These are phyloP conservation scores for Chionodraco myersi DNA, from an alignment of 2,113 vertebrate species.

Conservation along the genomic window DNA sequence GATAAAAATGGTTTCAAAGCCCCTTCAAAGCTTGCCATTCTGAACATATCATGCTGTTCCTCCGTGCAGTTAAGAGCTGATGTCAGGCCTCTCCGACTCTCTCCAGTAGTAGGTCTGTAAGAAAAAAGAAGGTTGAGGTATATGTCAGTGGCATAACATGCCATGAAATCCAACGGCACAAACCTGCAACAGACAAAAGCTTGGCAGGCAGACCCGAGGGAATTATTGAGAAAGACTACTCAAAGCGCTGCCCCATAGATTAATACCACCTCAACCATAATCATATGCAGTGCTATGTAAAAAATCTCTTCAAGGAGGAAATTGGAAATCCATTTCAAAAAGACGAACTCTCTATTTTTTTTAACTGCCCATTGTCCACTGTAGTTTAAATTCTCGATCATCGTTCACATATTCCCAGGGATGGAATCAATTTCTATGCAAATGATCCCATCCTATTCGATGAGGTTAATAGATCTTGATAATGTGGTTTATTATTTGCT, in stretches of 20 bases:
- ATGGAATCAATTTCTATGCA: constrained; percentile 86
- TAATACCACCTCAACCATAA: constrained; percentile 63
- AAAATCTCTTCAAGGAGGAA: constrained; percentile 69
- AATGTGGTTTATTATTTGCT: constrained; percentile 79
- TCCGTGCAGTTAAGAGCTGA: constrained; percentile 55
- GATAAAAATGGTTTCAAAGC: constrained; percentile 59
- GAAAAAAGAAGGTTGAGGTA: constrained; percentile 34
- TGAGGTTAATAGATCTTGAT: constrained; percentile 79
- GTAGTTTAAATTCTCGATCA: constrained; percentile 74
- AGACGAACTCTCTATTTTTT: constrained; percentile 64
- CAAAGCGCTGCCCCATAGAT: constrained; percentile 44
- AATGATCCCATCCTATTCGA: constrained; percentile 78
- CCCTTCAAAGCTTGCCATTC: constrained; percentile 64
- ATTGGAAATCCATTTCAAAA: constrained; percentile 76
- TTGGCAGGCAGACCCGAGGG: constrained; percentile 49
- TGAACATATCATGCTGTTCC: constrained; percentile 62
- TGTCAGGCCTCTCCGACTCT: constrained; percentile 60
- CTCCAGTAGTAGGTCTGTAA: constrained; percentile 40
- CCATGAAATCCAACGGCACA: constrained; percentile 26
- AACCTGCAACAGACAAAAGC: constrained; percentile 51
- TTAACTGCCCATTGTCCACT: constrained; percentile 74
- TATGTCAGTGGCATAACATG: constrained; percentile 39
- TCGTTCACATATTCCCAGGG: constrained; percentile 70
- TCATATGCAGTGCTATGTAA: constrained; percentile 61
- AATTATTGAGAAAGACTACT: constrained; percentile 34